Conservation (phyloP, 64 coral and sea anemone species). For the Montipora cactus region DNA sequence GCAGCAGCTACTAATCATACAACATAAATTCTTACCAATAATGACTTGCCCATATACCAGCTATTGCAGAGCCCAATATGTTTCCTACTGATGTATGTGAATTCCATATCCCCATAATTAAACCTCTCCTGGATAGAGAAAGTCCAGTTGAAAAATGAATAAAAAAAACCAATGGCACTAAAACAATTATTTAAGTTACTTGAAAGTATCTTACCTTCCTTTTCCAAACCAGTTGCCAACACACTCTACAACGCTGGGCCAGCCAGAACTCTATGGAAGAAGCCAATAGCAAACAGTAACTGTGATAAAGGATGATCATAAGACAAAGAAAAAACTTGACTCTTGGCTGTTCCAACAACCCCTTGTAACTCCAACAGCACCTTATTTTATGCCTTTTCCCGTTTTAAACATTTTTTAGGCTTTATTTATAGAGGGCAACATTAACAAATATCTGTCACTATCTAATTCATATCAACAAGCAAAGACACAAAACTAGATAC, state of each 20-base stretch:
- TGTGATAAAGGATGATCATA: neutral
- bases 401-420: too few species aligned
- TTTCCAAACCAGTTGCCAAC: constrained; percentile 99
- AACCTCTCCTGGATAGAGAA: constrained; percentile 69
- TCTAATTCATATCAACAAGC: too few species aligned
- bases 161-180: too few species aligned
- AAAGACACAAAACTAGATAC: too few species aligned
- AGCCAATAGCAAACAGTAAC: neutral
- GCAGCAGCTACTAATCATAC: too few species aligned
- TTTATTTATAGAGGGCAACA: too few species aligned
- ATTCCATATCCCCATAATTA: constrained; percentile 99
- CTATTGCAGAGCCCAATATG: constrained; percentile 90
- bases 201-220: constrained; percentile 70
- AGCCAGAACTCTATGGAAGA: constrained; percentile 80
- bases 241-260: constrained; percentile 98
- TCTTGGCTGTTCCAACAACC: too few species aligned
- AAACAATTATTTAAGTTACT: too few species aligned
- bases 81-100: constrained; percentile 99
- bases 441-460: too few species aligned
- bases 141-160: neutral
- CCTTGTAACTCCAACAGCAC: too few species aligned
- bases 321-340: too few species aligned
- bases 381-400: too few species aligned
- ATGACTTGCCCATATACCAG: constrained; percentile 91
- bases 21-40: constrained; percentile 62